Percentiles rank a stretch among this genome's conserved stretches.
Evolutionary conservation across 2,888 invertebrate species (phyloP).

Genomic region (Pachymerium ferrugineum): DNA sequence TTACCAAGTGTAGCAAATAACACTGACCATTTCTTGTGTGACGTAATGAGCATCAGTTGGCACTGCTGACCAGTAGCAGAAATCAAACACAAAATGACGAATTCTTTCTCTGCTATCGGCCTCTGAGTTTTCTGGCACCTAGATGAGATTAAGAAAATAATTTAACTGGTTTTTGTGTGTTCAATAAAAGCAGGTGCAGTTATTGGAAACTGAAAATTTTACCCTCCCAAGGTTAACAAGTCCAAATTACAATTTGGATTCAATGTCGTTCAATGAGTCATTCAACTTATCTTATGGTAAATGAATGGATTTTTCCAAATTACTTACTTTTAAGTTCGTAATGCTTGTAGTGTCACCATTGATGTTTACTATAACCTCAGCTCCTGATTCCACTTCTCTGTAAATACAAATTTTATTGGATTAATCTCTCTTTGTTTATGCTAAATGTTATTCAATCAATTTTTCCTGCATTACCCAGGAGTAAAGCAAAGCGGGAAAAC

Average conservation of each 20-base stretch:
- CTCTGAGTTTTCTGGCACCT: constrained; percentile 35
- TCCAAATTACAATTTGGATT: neutral
- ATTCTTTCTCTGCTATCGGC: constrained; percentile 53
- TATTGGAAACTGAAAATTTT: neutral
- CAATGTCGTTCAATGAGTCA: neutral
- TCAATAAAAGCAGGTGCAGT: no score
- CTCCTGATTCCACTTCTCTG: neutral
- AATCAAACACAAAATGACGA: constrained; percentile 60
- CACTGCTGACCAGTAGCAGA: constrained; percentile 50
- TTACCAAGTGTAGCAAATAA: neutral
- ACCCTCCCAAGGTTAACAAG: neutral
- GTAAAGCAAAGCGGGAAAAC: no score
- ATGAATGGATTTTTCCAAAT: no score
- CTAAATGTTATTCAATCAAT: no score
- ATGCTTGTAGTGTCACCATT: constrained; percentile 1
- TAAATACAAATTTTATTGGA: no score
- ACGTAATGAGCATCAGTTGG: neutral
- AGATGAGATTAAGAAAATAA: constrained; percentile 4
- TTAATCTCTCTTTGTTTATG: no score
- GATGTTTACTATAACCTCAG: neutral
- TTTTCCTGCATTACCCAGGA: no score
- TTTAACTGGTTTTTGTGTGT: no score
- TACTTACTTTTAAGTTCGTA: constrained; percentile 2
- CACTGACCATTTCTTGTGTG: constrained; percentile 29
- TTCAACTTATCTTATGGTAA: neutral